phyloP scores from a whole-genome alignment of 2,113 vertebrate species.

The Columba livia region DNA sequence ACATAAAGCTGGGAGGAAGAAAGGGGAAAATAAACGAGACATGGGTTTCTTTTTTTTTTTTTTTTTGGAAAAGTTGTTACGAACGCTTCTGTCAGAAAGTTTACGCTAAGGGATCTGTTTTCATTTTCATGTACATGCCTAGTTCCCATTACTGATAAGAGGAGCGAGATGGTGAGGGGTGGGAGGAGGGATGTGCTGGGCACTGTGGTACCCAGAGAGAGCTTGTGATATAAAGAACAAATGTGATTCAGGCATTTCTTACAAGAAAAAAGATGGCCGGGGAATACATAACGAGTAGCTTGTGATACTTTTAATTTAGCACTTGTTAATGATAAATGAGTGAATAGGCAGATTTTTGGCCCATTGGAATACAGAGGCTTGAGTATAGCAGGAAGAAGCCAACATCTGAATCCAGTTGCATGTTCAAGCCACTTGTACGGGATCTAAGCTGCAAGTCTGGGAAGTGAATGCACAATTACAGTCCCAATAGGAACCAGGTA shows the following conservation, averaged over 20 bases:
- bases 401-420: not conserved
- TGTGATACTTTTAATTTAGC: not conserved
- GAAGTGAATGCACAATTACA: not conserved
- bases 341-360: not conserved
- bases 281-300: not conserved
- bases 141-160: not conserved
- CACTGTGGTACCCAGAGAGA: not conserved
- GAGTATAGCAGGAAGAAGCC: not conserved
- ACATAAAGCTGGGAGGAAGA: constrained; percentile 80
- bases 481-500: constrained; percentile 33
- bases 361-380: not conserved
- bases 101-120: constrained; percentile 73
- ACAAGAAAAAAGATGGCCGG: not conserved
- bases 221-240: not conserved
- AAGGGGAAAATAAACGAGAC: constrained; percentile 76
- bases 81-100: constrained; percentile 86
- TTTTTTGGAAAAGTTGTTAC: constrained; percentile 83
- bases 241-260: not conserved
- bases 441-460: not conserved
- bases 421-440: not conserved
- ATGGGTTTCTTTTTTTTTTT: not conserved
- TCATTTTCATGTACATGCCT: constrained; percentile 17
- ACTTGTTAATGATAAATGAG: not conserved
- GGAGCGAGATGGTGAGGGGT: not conserved
- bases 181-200: not conserved